Percentiles rank a stretch among this genome's conserved stretches.
These are phyloP conservation scores for Pseudotriccus pelzelni DNA, from an alignment of 2,797 vertebrate genomes.

Conservation along the genomic window DNA sequence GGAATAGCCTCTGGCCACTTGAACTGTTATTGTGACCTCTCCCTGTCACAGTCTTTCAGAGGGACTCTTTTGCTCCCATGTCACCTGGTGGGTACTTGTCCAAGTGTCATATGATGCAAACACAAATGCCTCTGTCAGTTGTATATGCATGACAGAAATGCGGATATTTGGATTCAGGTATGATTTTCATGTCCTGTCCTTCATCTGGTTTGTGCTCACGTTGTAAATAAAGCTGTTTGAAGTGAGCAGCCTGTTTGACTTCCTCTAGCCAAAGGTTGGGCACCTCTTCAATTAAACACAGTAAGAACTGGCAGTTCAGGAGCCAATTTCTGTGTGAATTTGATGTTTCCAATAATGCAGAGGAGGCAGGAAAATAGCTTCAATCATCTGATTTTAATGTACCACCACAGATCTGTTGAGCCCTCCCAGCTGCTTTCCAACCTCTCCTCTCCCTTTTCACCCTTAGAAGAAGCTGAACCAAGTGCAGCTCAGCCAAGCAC, in stretches of 20 bases:
- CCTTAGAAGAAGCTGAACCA: not conserved
- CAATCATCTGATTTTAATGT: not conserved
- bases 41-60: not conserved
- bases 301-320: not conserved
- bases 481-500: not conserved
- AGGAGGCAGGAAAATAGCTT: not conserved
- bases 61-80: not conserved
- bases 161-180: not conserved
- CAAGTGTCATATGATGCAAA: not conserved
- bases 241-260: not conserved
- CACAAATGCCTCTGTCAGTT: not conserved
- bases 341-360: not conserved
- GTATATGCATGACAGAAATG: not conserved
- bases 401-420: rapidly evolving
- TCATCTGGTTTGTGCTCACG: not conserved
- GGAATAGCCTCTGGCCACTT: not conserved
- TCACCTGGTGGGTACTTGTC: not conserved
- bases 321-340: not conserved
- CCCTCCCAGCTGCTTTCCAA: not conserved
- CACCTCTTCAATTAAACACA: not conserved
- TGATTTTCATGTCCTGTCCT: not conserved
- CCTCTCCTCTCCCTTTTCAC: not conserved
- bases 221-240: not conserved
- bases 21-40: not conserved
- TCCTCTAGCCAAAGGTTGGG: not conserved